phyloP scores from a whole-genome alignment of 2,113 vertebrate species.

The Gallinago undulata region DNA sequence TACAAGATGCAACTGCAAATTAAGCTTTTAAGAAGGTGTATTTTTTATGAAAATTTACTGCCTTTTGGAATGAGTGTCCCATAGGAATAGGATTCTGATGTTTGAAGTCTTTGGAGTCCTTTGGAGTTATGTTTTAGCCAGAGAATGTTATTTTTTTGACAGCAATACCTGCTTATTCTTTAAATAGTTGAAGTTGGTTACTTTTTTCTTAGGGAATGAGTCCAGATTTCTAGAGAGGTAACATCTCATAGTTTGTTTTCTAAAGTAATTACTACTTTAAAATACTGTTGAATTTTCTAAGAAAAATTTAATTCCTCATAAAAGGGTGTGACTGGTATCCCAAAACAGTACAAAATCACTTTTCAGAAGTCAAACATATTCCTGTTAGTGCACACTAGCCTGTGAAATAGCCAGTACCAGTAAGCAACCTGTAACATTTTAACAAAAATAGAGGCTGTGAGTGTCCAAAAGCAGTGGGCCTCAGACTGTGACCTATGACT shows the following conservation, averaged over 20 bases:
- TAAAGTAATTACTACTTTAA: neutral
- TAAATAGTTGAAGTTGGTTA: neutral
- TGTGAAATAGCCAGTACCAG: neutral
- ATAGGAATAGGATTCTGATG: neutral
- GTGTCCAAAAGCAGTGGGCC: neutral
- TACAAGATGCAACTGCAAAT: neutral
- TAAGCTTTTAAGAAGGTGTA: neutral
- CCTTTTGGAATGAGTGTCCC: neutral
- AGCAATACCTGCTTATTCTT: neutral
- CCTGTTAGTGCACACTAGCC: neutral
- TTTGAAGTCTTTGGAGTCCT: neutral
- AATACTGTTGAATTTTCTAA: neutral
- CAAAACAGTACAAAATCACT: neutral
- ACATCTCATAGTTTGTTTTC: neutral
- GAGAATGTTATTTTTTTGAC: neutral
- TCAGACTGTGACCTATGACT: neutral
- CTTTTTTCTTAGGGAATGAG: neutral
- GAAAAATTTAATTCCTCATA: neutral
- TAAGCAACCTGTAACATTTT: neutral
- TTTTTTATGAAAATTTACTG: neutral
- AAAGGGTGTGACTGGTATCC: neutral
- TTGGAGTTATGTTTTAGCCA: neutral
- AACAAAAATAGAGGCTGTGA: neutral
- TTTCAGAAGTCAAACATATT: neutral
- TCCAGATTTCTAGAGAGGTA: neutral